Evolutionary conservation across 37 sponge, comb jelly and placozoan genomes (phyloP), one percentile per base, ranked within the genome.

Genomic region (Mnemiopsis leidyi): DNA sequence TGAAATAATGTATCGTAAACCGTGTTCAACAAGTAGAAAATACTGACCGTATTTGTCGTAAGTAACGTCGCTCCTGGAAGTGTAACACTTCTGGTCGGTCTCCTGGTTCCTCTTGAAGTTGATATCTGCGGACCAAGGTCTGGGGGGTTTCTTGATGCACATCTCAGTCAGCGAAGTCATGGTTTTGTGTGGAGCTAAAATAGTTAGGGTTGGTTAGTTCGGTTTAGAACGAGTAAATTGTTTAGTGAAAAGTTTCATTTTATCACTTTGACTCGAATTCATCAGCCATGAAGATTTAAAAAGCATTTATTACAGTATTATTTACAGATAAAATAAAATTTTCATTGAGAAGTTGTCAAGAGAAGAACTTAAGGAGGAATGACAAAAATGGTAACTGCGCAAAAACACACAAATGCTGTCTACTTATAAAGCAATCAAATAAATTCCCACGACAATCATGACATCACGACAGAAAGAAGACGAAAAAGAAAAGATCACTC

Each of bases 91-190:
- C 32, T 77, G 26, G 32, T 26, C 34, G 3, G 25, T 13, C 36
- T 77, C 79, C 20, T 21, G 35, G 35, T 26, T 77, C 36, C 79
- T 26, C 18, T 77, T 77, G 79, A 34, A 32, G 79, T 77, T 77
- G 39, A 40, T 85, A 25, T 85, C 90, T 0, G 90, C 90, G 5
- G 90, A 85, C 90, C 90, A 85, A 26, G 90, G 90, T n/a, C 90
- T 40, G 24, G 90, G 90, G 23, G 90, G 90, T 21, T 85, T 85
- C 90, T 85, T 85, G 28, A 85, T 85, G 61, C 61, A 48, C 61
- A 13, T 48, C 61, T 48, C 61, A 48, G 61, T 13, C 61, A 48
- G 5, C 61, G 61, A 48, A 13, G 61, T 48, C 61, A 48, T 48
- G 61, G 61, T 48, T 48, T 48, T 5, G 5, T 5, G 61, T 48